Conservation (phyloP, 2,888 invertebrate genomes). For the Ochropacha duplaris region DNA sequence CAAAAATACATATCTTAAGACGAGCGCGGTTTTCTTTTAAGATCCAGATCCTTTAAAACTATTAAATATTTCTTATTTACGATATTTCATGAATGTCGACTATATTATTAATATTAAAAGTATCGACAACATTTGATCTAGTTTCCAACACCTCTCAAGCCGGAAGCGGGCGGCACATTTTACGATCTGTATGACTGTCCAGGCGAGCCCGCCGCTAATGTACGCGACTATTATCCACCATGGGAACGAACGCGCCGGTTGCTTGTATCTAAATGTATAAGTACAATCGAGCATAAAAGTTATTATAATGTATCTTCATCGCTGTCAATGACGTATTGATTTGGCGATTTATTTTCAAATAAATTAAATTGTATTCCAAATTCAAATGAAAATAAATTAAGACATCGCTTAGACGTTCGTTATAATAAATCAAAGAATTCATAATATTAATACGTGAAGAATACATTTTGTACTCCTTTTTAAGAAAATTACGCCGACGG, state of each 20-base stretch:
- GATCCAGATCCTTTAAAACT: too few species aligned
- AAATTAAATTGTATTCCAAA: not conserved
- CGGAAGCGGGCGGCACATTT: slow-evolving; percentile 39
- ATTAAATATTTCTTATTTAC: too few species aligned
- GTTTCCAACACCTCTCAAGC: slow-evolving; percentile 23
- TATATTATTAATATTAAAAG: too few species aligned
- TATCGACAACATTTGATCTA: slow-evolving; percentile 18
- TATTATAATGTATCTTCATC: not conserved
- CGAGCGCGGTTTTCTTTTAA: too few species aligned
- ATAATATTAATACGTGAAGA: too few species aligned
- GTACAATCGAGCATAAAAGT: slow-evolving; percentile 13
- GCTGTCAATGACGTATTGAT: not conserved
- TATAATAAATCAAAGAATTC: too few species aligned
- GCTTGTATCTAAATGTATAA: slow-evolving; percentile 9
- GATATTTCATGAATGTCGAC: too few species aligned
- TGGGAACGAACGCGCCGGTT: slow-evolving; percentile 7
- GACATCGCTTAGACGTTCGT: too few species aligned
- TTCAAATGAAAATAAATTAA: too few species aligned
- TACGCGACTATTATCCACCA: slow-evolving; percentile 27
- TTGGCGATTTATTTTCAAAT: not conserved
- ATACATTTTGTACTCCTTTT: too few species aligned
- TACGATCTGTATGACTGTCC: slow-evolving; percentile 49
- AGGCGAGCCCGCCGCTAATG: slow-evolving; percentile 35
- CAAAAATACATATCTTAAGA: too few species aligned
- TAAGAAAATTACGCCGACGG: too few species aligned